phyloP scores from a whole-genome alignment of 2,113 vertebrate genomes.

The Xiphophorus hellerii region DNA sequence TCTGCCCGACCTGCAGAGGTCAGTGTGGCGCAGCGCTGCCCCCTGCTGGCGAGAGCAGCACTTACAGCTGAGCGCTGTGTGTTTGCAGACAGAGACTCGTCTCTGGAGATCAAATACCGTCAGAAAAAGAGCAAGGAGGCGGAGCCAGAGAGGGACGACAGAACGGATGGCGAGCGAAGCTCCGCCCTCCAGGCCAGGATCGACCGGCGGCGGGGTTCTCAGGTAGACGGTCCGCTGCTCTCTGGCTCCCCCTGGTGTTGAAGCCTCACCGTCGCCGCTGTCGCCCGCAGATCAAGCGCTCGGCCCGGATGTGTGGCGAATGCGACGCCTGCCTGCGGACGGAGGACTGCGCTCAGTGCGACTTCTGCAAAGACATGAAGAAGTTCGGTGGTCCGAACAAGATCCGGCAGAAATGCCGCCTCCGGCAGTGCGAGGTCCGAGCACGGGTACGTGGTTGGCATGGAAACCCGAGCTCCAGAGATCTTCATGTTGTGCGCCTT shows the following conservation, averaged over 20 bases:
- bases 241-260: not conserved
- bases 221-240: conserved; percentile 48
- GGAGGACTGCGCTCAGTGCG: conserved; percentile 92
- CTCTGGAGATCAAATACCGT: conserved; percentile 88
- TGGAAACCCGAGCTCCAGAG: not conserved
- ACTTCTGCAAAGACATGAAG: conserved; percentile 98
- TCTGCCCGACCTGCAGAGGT: conserved; percentile 88
- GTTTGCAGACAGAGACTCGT: conserved; percentile 78
- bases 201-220: conserved; percentile 74
- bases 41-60: not conserved
- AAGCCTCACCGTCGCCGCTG: no score
- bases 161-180: conserved; percentile 45
- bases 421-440: conserved; percentile 92
- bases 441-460: conserved; percentile 76
- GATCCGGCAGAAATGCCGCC: conserved; percentile 93
- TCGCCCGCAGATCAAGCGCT: conserved; percentile 86
- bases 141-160: conserved; percentile 70
- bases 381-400: conserved; percentile 96
- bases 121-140: conserved; percentile 83
- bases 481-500: no score
- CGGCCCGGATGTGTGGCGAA: conserved; percentile 92
- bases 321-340: conserved; percentile 91
- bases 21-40: conserved; percentile 40
- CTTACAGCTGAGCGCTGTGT: not conserved
- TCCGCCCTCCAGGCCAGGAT: conserved; percentile 57